Percentiles rank a stretch among this genome's conserved stretches.
These are phyloP conservation scores for Temnopleurus reevesii DNA, from an alignment of 53 echinoderm and acorn worm species.

Conservation along the genomic window DNA sequence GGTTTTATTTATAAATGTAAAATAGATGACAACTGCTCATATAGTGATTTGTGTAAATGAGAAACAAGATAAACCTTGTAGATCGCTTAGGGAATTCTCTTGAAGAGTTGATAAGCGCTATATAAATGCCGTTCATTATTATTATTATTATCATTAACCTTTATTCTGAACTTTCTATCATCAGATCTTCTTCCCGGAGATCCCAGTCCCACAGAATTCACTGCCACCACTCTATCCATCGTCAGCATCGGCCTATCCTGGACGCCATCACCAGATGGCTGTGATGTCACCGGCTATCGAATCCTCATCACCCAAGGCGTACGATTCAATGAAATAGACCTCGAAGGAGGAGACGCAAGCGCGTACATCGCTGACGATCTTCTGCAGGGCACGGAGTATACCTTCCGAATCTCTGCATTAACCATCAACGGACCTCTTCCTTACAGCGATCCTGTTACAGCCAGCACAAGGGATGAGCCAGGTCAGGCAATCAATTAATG, in stretches of 20 bases:
- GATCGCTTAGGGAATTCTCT: no score
- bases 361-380: constrained; percentile 50
- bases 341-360: constrained; percentile 44
- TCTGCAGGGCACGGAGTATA: constrained; percentile 46
- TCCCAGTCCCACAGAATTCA: constrained; percentile 39
- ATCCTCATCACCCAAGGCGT: constrained; percentile 42
- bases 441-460: not conserved
- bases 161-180: no score
- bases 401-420: constrained; percentile 53
- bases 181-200: constrained; percentile 26
- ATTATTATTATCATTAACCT: no score
- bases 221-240: constrained; percentile 19
- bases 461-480: constrained; percentile 40
- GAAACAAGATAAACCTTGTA: no score
- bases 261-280: constrained; percentile 59
- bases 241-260: constrained; percentile 45
- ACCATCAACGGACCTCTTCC: constrained; percentile 50
- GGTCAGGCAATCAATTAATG: no score
- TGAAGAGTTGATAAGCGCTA: no score
- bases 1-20: no score
- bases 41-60: no score
- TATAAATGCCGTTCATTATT: no score
- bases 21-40: not conserved
- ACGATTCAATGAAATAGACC: not conserved
- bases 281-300: constrained; percentile 71